Percentiles rank a stretch among this genome's conserved stretches.
These are phyloP conservation scores for Chrysina gloriosa DNA, from an alignment of 2,888 invertebrate species.

Conservation along the genomic window DNA sequence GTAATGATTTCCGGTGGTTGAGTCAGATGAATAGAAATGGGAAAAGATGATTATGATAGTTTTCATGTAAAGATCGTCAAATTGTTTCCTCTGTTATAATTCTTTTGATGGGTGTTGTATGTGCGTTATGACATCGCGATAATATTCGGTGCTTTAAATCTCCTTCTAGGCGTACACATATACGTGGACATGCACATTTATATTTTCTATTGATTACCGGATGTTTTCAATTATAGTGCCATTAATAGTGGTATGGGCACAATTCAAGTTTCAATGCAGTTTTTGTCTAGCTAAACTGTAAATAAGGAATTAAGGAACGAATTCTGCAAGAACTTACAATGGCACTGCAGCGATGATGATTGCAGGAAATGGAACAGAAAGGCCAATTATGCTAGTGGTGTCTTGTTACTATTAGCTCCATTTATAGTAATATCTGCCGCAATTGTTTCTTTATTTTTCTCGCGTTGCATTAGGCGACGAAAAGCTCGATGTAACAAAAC, in stretches of 20 bases:
- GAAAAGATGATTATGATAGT: too few relatives aligned
- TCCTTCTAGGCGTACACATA: too few relatives aligned
- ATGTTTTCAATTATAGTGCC: slow-evolving; percentile 32
- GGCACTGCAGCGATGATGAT: slow-evolving; percentile 10
- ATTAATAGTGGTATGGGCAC: slow-evolving; percentile 21
- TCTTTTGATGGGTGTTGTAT: too few relatives aligned
- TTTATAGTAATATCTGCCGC: background rate
- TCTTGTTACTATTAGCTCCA: background rate
- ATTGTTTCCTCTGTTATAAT: too few relatives aligned
- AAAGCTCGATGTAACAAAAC: too few relatives aligned
- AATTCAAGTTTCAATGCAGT: slow-evolving; percentile 14
- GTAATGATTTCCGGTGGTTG: too few relatives aligned
- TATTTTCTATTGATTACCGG: slow-evolving; percentile 20
- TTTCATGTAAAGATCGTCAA: too few relatives aligned
- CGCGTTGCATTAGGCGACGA: too few relatives aligned
- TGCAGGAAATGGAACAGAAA: slow-evolving; percentile 21
- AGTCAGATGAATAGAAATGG: too few relatives aligned
- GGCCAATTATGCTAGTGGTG: background rate
- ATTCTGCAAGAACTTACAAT: slow-evolving; percentile 30
- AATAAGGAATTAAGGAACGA: slow-evolving; percentile 23
- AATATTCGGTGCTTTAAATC: too few relatives aligned
- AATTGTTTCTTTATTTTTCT: background rate
- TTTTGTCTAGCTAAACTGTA: slow-evolving; percentile 30
- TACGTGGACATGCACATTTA: too few relatives aligned
- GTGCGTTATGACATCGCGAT: too few relatives aligned